A percentile compares a stretch with the other conserved stretches of the same genome.
These are phyloP conservation scores for Rhea americana DNA, from an alignment of 2,113 vertebrate genomes.

Conservation along the genomic window DNA sequence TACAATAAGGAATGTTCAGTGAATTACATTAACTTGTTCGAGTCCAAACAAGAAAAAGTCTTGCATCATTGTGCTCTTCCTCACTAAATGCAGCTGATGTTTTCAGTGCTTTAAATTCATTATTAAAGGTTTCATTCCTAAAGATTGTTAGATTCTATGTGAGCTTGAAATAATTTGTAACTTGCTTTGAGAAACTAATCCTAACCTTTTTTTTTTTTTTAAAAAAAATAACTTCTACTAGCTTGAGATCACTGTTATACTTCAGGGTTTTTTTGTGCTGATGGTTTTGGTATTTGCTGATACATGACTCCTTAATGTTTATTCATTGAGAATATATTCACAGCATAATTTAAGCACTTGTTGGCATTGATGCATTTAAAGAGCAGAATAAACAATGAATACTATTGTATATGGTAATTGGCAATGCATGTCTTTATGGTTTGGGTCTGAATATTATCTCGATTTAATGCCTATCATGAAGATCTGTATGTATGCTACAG, in stretches of 20 bases:
- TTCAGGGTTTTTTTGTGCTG: conserved; percentile 25
- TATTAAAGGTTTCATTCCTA: not conserved
- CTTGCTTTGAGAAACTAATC: not conserved
- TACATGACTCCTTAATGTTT: conserved; percentile 7
- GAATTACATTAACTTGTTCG: not conserved
- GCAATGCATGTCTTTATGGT: not conserved
- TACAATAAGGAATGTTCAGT: not conserved
- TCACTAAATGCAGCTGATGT: not conserved
- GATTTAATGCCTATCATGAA: not conserved
- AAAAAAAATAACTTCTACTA: not conserved
- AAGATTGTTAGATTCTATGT: not conserved
- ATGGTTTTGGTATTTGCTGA: conserved; percentile 29
- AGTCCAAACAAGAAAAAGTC: not conserved
- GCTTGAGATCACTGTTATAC: not conserved
- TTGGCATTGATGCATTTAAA: conserved; percentile 17
- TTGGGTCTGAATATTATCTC: conserved; percentile 18
- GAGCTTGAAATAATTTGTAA: not conserved
- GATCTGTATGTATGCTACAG: not conserved
- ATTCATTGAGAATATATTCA: conserved; percentile 24
- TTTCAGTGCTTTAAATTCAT: not conserved
- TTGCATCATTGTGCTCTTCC: not conserved
- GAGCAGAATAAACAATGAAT: conserved; percentile 21
- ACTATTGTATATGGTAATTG: not conserved
- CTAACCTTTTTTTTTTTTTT: not conserved
- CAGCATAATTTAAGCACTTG: not conserved